Percentiles rank a stretch among this genome's conserved stretches.
phyloP scores from a whole-genome alignment of 2,113 vertebrate species.

The Heterocephalus glaber region DNA sequence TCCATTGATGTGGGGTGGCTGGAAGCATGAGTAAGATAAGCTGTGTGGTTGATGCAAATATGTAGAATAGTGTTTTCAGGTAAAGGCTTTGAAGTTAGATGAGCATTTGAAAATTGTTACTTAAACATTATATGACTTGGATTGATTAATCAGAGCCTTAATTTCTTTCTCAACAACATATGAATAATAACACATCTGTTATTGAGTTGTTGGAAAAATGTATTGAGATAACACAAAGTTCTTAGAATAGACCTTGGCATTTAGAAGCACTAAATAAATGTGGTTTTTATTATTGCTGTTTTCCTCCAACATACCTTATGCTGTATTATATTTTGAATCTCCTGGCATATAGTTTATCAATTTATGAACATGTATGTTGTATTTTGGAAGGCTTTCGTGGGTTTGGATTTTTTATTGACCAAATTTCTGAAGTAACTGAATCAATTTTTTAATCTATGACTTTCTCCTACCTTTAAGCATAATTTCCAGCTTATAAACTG shows the following conservation, averaged over 20 bases:
- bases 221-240: not conserved
- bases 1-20: not conserved
- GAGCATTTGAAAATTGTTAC: not conserved
- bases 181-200: not conserved
- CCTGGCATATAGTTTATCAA: not conserved
- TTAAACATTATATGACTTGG: not conserved
- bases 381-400: not conserved
- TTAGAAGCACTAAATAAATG: not conserved
- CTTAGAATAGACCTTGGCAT: not conserved
- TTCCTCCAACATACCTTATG: not conserved
- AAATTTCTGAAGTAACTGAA: constrained; percentile 11
- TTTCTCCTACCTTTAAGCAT: constrained; percentile 29
- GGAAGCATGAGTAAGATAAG: not conserved
- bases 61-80: not conserved
- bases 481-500: not conserved
- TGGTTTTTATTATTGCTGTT: not conserved
- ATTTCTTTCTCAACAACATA: not conserved
- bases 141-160: not conserved
- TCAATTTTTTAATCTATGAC: not conserved
- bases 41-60: not conserved
- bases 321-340: constrained; percentile 35
- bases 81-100: not conserved
- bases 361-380: constrained; percentile 17
- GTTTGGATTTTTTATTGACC: constrained; percentile 37
- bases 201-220: not conserved